Percentiles rank a stretch among this genome's conserved stretches.
Conservation (phyloP, 2,113 vertebrate genomes). For the Misgurnus mizolepis region DNA sequence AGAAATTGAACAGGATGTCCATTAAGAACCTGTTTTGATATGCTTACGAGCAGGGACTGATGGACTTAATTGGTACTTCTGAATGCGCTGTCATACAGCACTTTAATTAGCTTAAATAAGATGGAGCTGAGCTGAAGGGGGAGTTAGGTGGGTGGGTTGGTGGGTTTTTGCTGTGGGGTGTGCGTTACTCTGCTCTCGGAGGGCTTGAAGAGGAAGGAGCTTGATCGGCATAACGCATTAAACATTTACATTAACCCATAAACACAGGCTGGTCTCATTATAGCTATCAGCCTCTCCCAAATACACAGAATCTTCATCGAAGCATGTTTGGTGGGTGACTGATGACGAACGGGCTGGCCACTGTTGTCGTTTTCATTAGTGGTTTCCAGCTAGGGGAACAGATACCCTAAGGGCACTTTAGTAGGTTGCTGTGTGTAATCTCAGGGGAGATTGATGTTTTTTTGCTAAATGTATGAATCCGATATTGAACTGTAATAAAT, state of each 20-base stretch:
- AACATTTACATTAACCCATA: constrained; percentile 79
- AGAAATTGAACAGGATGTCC: constrained; percentile 54
- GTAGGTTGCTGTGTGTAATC: no score
- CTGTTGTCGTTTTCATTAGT: background rate
- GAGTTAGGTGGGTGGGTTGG: constrained; percentile 42
- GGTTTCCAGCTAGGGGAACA: no score
- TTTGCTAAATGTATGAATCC: no score
- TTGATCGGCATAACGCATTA: constrained; percentile 74
- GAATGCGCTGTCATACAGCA: constrained; percentile 68
- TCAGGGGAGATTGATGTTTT: background rate
- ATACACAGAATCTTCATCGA: background rate
- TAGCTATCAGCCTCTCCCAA: constrained; percentile 30
- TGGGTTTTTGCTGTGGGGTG: constrained; percentile 14
- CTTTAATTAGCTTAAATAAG: constrained; percentile 71
- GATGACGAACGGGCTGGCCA: constrained; percentile 1
- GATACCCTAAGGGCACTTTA: no score
- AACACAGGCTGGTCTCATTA: constrained; percentile 64
- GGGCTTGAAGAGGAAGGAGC: constrained; percentile 31
- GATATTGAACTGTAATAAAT: no score
- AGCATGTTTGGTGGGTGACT: background rate
- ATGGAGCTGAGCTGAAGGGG: constrained; percentile 46
- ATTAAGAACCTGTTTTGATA: constrained; percentile 56
- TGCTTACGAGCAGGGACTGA: constrained; percentile 53
- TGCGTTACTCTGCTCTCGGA: background rate
- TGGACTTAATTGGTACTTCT: constrained; percentile 74